Conservation (phyloP, 2,113 vertebrate genomes). For the Bostrychus sinensis region DNA sequence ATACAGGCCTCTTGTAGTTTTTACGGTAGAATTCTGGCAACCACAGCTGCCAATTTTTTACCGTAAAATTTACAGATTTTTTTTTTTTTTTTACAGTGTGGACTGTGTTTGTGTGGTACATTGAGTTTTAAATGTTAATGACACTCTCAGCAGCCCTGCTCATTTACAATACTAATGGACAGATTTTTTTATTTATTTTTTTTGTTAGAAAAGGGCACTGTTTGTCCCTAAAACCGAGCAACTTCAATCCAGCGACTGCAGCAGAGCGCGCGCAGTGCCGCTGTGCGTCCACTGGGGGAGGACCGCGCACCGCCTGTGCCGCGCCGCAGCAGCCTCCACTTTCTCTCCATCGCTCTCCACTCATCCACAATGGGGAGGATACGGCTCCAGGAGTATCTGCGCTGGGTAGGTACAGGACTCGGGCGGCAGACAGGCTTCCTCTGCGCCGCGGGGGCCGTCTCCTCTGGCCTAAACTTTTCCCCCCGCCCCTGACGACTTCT, state of each 20-base stretch:
- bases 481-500: conserved; percentile 36
- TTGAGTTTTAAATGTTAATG: no score
- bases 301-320: conserved; percentile 75
- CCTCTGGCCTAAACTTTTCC: conserved; percentile 74
- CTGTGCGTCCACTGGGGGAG: conserved; percentile 76
- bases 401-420: conserved; percentile 62
- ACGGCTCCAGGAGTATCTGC: conserved; percentile 64
- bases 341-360: conserved; percentile 70
- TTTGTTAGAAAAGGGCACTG: no score
- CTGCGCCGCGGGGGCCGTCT: conserved; percentile 59
- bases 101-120: no score
- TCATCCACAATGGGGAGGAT: conserved; percentile 65
- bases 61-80: no score
- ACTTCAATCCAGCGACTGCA: conserved; percentile 67
- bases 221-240: conserved; percentile 6
- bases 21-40: no score
- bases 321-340: conserved; percentile 69
- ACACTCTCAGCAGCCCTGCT: no score
- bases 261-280: conserved; percentile 75
- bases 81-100: no score
- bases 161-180: no score
- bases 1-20: no score
- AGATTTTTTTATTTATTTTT: no score
- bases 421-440: conserved; percentile 74
- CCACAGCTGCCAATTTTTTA: no score